phyloP scores from a whole-genome alignment of 2,797 vertebrate species.

The Prunella strophiata region DNA sequence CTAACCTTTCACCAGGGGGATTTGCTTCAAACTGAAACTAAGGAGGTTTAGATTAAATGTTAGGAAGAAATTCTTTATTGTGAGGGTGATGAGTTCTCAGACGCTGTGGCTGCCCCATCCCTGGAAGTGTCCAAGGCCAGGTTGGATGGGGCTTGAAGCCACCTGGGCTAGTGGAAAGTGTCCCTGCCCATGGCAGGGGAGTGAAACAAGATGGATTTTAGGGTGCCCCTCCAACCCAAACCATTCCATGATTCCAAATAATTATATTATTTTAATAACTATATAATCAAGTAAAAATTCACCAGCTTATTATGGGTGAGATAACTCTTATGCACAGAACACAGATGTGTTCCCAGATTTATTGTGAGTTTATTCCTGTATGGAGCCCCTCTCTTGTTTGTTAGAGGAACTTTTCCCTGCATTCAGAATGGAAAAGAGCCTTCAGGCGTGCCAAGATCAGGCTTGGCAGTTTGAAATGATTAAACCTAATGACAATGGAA shows the following conservation, averaged over 20 bases:
- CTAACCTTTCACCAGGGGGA: accelerated
- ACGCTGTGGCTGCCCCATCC: background rate
- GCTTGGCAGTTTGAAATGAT: background rate
- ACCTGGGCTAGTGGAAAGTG: background rate
- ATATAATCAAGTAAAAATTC: background rate
- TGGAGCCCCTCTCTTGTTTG: background rate
- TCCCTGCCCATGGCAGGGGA: background rate
- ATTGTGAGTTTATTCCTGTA: background rate
- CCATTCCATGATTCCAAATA: background rate
- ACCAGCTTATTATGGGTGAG: background rate
- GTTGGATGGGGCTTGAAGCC: background rate
- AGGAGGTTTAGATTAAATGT: background rate
- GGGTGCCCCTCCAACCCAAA: background rate
- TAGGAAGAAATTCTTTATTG: background rate
- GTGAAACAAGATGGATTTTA: background rate
- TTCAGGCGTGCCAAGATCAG: background rate
- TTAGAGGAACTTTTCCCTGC: background rate
- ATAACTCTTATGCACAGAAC: background rate
- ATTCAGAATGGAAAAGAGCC: background rate
- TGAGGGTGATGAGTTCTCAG: background rate
- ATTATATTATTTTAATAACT: background rate
- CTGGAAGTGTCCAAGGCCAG: background rate
- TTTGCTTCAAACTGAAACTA: background rate
- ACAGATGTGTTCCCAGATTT: background rate
- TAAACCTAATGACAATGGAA: background rate